Percentiles rank a stretch among this genome's conserved stretches.
Conservation (phyloP, 37 sponge, comb jelly and placozoan genomes). For the Halichondria panicea region DNA sequence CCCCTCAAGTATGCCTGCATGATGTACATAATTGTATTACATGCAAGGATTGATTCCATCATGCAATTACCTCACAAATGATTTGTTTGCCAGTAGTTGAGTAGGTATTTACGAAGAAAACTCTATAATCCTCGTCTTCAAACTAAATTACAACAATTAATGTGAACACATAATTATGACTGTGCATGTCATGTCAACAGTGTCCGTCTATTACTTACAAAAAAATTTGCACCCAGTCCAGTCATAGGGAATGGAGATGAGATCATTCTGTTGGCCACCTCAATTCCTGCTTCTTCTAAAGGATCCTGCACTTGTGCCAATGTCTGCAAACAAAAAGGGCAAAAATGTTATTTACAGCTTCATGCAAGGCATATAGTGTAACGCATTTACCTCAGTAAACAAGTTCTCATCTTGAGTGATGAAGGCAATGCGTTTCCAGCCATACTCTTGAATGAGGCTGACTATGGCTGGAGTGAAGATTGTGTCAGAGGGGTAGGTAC, state of each 20-base stretch:
- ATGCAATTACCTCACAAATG: constrained; percentile 21
- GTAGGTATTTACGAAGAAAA: constrained; percentile 30
- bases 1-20: constrained; percentile 9
- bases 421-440: constrained; percentile 19
- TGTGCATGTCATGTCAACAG: no score
- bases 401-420: constrained; percentile 12
- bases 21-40: no score
- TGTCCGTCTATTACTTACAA: not conserved
- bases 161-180: no score
- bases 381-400: not conserved
- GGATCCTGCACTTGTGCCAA: no score
- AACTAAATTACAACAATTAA: not conserved
- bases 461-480: constrained; percentile 10
- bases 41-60: no score
- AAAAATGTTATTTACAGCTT: no score
- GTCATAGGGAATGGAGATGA: no score
- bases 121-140: not conserved
- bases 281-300: no score
- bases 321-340: no score
- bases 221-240: no score
- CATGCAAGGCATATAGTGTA: no score
- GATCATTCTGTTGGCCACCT: no score
- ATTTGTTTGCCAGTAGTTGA: not conserved
- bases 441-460: not conserved
- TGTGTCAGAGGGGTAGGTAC: not conserved